phyloP scores from a whole-genome alignment of 2,888 invertebrate species.

The Lasiommata megera region DNA sequence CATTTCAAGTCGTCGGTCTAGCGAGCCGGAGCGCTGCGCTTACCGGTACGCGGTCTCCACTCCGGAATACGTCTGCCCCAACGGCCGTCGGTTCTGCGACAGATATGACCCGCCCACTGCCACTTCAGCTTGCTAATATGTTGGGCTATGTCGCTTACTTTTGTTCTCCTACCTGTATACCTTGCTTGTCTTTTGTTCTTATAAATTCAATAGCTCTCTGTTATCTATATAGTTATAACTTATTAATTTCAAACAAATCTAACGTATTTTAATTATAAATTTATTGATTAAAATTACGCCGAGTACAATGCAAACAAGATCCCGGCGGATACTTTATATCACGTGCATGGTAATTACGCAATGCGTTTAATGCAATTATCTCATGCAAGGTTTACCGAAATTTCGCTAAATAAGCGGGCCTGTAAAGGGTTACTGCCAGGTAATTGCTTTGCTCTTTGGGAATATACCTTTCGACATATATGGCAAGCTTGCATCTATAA shows the following conservation, averaged over 20 bases:
- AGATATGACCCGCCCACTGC: too few relatives aligned
- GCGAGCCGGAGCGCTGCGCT: too few relatives aligned
- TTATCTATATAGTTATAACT: background rate
- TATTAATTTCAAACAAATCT: background rate
- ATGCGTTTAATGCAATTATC: constrained; percentile 8
- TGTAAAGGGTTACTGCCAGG: background rate
- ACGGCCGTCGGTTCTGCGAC: too few relatives aligned
- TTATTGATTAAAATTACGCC: background rate
- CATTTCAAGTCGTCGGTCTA: too few relatives aligned
- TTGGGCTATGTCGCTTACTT: too few relatives aligned
- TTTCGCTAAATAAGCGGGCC: constrained; percentile 5
- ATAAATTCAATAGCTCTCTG: too few relatives aligned
- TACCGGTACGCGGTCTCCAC: too few relatives aligned
- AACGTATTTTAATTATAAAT: background rate
- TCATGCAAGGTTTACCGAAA: constrained; percentile 1
- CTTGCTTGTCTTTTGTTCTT: too few relatives aligned
- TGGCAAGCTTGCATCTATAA: background rate
- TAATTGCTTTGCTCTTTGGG: constrained; percentile 6
- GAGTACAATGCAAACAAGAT: background rate
- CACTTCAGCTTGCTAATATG: too few relatives aligned
- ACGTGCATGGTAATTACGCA: background rate
- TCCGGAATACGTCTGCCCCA: too few relatives aligned
- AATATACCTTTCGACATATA: background rate
- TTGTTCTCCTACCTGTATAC: too few relatives aligned
- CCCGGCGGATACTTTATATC: background rate